phyloP scores from a whole-genome alignment of 2,888 invertebrate species.

The Pandemis cinnamomeana region DNA sequence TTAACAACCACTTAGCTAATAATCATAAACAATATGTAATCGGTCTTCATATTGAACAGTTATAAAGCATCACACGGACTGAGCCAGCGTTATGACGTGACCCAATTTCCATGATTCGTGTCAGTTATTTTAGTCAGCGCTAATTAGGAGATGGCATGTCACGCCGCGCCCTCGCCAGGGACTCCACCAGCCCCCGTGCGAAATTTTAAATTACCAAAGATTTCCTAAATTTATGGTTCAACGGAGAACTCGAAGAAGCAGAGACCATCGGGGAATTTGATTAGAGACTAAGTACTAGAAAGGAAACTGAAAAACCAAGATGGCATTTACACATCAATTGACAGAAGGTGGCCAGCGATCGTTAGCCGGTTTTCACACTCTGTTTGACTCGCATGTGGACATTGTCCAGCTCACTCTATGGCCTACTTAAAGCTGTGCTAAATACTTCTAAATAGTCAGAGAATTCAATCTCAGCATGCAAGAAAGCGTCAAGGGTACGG shows the following conservation, averaged over 20 bases:
- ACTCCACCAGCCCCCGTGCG: not conserved
- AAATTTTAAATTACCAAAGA: not conserved
- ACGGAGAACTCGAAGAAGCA: too few species aligned
- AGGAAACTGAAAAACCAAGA: too few species aligned
- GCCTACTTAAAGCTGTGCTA: not conserved
- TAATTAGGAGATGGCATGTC: conserved; percentile 25
- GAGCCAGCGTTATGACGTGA: conserved; percentile 5
- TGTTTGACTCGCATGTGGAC: not conserved
- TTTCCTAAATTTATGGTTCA: not conserved
- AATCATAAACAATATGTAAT: not conserved
- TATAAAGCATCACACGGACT: not conserved
- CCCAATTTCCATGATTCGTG: conserved; percentile 17
- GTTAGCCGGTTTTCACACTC: too few species aligned
- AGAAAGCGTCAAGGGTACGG: conserved; percentile 1
- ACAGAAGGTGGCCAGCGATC: too few species aligned
- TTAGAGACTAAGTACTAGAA: too few species aligned
- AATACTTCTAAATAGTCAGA: not conserved
- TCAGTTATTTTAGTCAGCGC: conserved; percentile 16
- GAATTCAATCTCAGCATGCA: not conserved
- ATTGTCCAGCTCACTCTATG: not conserved
- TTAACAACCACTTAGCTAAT: not conserved
- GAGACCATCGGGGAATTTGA: too few species aligned
- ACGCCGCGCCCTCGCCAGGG: not conserved
- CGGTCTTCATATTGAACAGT: not conserved
- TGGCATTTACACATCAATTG: too few species aligned